Base-by-base conservation (phyloP, 2,797 vertebrate genomes). In the Squalus acanthias region DNA sequence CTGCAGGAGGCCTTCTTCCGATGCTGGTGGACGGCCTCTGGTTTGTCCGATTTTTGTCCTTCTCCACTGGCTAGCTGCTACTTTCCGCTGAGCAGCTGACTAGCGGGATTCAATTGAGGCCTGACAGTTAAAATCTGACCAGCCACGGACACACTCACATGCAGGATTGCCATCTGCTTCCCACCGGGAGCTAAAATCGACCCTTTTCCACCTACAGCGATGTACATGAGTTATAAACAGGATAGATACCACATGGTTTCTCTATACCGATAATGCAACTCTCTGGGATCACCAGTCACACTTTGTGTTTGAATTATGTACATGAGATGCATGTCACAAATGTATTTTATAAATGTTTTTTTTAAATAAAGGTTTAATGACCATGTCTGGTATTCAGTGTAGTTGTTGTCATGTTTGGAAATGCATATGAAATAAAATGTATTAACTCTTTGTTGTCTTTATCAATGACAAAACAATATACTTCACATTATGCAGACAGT, bases 381-480 rank as follows among this genome's bases (percentile, higher is more conserved):
- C 76, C 24, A 72, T 57, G 57, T 57, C 9, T 50, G 60, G 87
- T 89, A 89, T 57, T 60, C 12, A 33, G 88, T 6, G 17, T 87
- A 20, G 39, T 57, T 57, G 53, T 63, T 63, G 5, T 88, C 8
- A 91, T 63, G 50, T 91, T 89, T 91, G 53, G 50, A 60, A 82
- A 91, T 91, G 12, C 26, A 60, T 33, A 91, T 63, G 88, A 91
- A 91, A 91, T 63, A 91, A 91, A 91, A 46, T 60, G 22, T 91
- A 91, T 91, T 91, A 91, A 91, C 20, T 15, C 57, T 91, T 91
- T 91, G 50, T 46, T 50, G 46, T 91, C 13, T 91, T 57, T 91
- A 57, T 91, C 53, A 91, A 29, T 91, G 53, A 5, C 12, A 60
- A 91, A 91, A 57, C 26, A 22, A 63, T 91, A 91, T 60, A 91